These are phyloP conservation scores for Flexamia atlantica DNA, from an alignment of 2,888 invertebrate species.

Conservation along the genomic window DNA sequence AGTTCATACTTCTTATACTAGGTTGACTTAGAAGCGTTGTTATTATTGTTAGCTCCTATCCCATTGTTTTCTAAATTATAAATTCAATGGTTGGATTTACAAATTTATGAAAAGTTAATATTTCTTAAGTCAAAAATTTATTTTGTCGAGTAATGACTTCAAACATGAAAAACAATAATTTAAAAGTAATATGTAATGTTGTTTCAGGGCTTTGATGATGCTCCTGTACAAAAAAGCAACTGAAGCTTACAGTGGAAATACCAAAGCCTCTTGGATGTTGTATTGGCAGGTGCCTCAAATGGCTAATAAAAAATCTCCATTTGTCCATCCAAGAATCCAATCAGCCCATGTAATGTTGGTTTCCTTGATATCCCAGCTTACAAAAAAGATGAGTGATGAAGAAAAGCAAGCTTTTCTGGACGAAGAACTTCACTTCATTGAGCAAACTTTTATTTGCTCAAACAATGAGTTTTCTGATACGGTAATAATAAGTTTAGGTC, in stretches of 20 bases:
- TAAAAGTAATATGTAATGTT: no score
- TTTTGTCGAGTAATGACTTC: no score
- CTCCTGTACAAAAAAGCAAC: not conserved
- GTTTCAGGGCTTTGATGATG: constrained; percentile 1
- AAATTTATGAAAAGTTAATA: no score
- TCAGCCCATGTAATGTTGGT: not conserved
- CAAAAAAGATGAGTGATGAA: not conserved
- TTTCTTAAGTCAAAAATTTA: no score
- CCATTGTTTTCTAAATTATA: no score
- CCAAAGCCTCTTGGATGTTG: not conserved
- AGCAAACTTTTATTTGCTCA: not conserved
- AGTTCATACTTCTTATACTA: no score
- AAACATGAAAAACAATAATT: no score
- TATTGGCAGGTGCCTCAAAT: not conserved
- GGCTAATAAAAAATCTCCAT: not conserved
- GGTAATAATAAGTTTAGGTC: not conserved
- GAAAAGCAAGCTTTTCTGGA: constrained; percentile 12
- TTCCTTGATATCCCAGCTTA: not conserved
- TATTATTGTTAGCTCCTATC: no score
- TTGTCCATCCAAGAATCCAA: constrained; percentile 11
- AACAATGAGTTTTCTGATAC: not conserved
- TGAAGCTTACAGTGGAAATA: not conserved
- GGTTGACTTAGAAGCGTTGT: no score
- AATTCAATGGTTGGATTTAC: no score
- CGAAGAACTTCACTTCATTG: not conserved